A percentile compares a stretch with the other conserved stretches of the same genome.
These are phyloP conservation scores for Habropoda laboriosa DNA, from an alignment of 1,140 invertebrate species.

Conservation along the genomic window DNA sequence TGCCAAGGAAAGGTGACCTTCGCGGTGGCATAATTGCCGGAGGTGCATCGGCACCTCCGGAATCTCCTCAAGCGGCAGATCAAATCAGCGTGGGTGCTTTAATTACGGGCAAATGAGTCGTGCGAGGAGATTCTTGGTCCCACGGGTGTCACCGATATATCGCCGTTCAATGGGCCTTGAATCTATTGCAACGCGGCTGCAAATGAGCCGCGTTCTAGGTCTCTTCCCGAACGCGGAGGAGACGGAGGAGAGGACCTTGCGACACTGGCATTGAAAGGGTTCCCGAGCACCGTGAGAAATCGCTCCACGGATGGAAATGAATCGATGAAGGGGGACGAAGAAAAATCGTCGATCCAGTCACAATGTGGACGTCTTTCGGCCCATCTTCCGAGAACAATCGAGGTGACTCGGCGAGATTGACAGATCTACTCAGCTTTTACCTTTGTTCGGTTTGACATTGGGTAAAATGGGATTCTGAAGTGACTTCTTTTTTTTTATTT, in stretches of 20 bases:
- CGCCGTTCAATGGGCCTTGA: slow-evolving; percentile 43
- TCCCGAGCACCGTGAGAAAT: background rate
- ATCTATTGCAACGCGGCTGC: slow-evolving; percentile 24
- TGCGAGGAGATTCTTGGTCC: slow-evolving; percentile 46
- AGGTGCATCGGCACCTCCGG: slow-evolving; percentile 31
- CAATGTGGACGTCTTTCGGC: background rate
- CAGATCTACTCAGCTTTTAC: background rate
- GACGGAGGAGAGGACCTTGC: background rate
- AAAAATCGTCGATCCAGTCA: background rate
- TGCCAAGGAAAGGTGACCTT: slow-evolving; percentile 42
- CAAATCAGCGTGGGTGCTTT: slow-evolving; percentile 69
- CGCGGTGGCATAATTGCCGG: slow-evolving; percentile 38
- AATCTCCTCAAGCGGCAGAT: slow-evolving; percentile 48
- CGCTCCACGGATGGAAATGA: background rate
- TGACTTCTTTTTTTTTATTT: too few species aligned
- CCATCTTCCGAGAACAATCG: background rate
- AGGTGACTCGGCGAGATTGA: background rate
- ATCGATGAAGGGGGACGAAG: background rate
- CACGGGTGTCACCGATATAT: slow-evolving; percentile 33
- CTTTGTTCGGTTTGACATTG: too few species aligned
- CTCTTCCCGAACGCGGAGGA: background rate
- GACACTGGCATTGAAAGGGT: slow-evolving; percentile 10
- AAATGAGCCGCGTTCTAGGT: slow-evolving; percentile 22
- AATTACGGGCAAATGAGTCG: slow-evolving; percentile 62
- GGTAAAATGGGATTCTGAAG: too few species aligned